Evolutionary conservation across 2,113 vertebrate species (phyloP).

Genomic region (Callospermophilus lateralis): DNA sequence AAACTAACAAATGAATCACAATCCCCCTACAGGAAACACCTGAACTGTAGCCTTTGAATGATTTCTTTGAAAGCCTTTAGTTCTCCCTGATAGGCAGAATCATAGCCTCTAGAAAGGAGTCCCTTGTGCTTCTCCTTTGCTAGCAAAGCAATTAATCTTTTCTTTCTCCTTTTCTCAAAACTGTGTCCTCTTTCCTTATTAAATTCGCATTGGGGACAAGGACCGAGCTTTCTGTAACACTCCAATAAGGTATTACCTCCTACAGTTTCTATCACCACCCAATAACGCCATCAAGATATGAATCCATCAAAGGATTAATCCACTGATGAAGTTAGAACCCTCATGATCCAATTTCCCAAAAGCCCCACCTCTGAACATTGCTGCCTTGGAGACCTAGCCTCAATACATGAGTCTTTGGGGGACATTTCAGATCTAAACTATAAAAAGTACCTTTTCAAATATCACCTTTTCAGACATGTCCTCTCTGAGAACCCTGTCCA

Average conservation of each 20-base stretch:
- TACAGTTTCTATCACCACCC: background rate
- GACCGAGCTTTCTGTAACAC: too few relatives aligned
- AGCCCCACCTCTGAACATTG: background rate
- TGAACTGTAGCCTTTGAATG: too few relatives aligned
- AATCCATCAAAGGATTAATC: background rate
- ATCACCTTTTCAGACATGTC: background rate
- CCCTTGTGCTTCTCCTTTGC: too few relatives aligned
- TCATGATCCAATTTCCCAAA: background rate
- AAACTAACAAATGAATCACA: too few relatives aligned
- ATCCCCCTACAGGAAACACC: too few relatives aligned
- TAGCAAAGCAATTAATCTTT: too few relatives aligned
- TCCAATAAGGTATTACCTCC: background rate
- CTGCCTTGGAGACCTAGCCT: background rate
- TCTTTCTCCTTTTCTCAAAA: too few relatives aligned
- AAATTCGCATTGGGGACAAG: too few relatives aligned
- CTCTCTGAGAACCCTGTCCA: background rate
- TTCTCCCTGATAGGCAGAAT: too few relatives aligned
- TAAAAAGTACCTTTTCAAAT: background rate
- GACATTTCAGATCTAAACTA: background rate
- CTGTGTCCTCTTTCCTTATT: too few relatives aligned
- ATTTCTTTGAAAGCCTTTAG: too few relatives aligned
- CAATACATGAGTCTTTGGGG: background rate
- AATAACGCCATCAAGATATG: background rate
- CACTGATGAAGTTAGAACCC: background rate
- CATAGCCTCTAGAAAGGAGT: too few relatives aligned